A percentile compares a stretch with the other conserved stretches of the same genome.
These are phyloP conservation scores for Rhinolophus ferrumequinum DNA, from an alignment of 2,113 vertebrate genomes.

Conservation along the genomic window DNA sequence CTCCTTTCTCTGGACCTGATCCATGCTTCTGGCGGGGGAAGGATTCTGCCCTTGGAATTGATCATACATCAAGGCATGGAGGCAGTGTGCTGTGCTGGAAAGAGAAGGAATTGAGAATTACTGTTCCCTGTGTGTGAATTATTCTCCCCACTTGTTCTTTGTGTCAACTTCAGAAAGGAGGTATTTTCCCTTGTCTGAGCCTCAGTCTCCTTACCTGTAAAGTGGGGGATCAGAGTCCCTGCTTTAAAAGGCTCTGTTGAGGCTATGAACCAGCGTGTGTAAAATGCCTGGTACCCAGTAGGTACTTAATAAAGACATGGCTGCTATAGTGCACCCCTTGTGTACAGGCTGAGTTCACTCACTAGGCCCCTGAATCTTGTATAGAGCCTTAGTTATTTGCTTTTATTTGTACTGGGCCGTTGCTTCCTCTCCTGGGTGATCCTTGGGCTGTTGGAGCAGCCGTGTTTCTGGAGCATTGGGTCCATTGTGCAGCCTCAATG, in stretches of 20 bases:
- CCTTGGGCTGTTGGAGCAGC: background rate
- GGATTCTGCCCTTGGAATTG: background rate
- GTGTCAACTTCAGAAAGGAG: background rate
- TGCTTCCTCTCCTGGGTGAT: background rate
- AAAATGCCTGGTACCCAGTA: background rate
- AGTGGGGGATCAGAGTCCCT: background rate
- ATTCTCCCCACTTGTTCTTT: fast-evolving
- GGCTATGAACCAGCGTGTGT: background rate
- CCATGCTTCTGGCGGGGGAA: background rate
- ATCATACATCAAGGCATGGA: fast-evolving
- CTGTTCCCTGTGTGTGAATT: too few species aligned
- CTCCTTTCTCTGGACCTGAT: background rate
- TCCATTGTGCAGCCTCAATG: conserved; percentile 58
- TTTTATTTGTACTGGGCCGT: background rate
- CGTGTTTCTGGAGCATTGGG: background rate
- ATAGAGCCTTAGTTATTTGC: background rate
- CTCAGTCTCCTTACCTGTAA: background rate
- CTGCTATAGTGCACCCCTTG: fast-evolving
- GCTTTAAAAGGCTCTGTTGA: background rate
- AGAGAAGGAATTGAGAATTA: background rate
- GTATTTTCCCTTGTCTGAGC: background rate
- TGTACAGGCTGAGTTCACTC: background rate
- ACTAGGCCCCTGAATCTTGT: fast-evolving
- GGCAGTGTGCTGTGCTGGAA: background rate
- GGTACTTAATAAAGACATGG: background rate